A percentile compares a stretch with the other conserved stretches of the same genome.
Conservation (phyloP, 30 jellyfish, hydroid and myxozoan species). For the Nemopilema nomurai region DNA sequence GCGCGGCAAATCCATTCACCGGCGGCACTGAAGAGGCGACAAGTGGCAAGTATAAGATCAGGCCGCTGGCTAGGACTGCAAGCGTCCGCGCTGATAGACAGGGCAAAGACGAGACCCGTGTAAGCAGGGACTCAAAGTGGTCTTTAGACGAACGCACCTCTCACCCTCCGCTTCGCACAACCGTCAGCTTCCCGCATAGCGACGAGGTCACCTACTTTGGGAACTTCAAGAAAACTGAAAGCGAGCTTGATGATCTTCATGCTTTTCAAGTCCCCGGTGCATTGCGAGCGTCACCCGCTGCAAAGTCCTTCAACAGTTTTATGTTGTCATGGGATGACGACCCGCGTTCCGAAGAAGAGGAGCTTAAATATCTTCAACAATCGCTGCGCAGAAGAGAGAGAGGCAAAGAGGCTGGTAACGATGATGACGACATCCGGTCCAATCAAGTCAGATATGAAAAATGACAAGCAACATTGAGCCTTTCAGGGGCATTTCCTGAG, state of each 20-base stretch:
- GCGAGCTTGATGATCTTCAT: not conserved
- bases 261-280: conserved; percentile 66
- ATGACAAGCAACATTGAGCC: too few relatives aligned
- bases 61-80: not conserved
- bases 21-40: not conserved
- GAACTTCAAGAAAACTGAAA: conserved; percentile 26
- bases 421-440: conserved; percentile 5
- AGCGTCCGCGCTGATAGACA: not conserved
- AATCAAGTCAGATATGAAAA: conserved; percentile 20
- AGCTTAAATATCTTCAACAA: not conserved
- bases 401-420: not conserved
- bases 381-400: not conserved
- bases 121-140: not conserved
- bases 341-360: not conserved
- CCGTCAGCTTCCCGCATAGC: conserved; percentile 47
- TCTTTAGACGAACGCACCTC: not conserved
- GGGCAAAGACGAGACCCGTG: not conserved
- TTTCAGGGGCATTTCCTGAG: too few relatives aligned
- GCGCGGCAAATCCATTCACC: not conserved
- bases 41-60: not conserved
- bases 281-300: conserved; percentile 63
- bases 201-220: conserved; percentile 50
- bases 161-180: conserved; percentile 17
- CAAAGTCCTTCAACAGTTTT: conserved; percentile 55
- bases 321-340: conserved; percentile 20